Conservation (phyloP, 2,797 vertebrate species). For the Sphenopsis melanotis region DNA sequence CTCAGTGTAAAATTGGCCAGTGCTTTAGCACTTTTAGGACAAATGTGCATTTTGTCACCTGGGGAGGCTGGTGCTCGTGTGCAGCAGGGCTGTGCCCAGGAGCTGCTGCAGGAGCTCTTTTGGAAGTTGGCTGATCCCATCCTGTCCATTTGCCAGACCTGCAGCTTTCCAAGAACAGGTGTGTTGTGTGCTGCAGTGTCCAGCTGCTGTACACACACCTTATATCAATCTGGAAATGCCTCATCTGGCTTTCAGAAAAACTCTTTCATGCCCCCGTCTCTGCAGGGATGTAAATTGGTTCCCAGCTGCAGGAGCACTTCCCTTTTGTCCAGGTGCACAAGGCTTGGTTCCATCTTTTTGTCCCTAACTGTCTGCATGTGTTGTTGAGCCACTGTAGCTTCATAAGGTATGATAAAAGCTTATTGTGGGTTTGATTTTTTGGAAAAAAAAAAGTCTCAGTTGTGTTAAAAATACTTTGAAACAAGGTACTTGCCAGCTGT, state of each 20-base stretch:
- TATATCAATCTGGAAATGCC: background rate
- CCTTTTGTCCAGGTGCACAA: background rate
- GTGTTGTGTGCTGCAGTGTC: background rate
- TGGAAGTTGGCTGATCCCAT: background rate
- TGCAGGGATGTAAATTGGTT: background rate
- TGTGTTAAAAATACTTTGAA: background rate
- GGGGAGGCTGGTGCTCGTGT: background rate
- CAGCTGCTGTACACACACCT: background rate
- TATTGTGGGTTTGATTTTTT: background rate
- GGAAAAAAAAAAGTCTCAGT: background rate
- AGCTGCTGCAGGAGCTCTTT: background rate
- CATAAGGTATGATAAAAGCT: background rate
- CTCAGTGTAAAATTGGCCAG: background rate
- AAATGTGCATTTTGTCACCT: accelerated
- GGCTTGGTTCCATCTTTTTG: background rate
- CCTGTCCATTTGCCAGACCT: accelerated
- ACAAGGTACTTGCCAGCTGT: background rate
- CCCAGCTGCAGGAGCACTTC: background rate
- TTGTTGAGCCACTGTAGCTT: background rate
- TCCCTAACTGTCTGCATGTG: background rate
- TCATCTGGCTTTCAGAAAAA: background rate
- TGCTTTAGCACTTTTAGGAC: background rate
- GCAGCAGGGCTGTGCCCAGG: background rate
- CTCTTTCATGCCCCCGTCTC: background rate
- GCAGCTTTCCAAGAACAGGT: background rate